Percentiles rank a stretch among this genome's conserved stretches.
These are phyloP conservation scores for Aproaerema taeniolella DNA, from an alignment of 2,888 invertebrate genomes.

Conservation along the genomic window DNA sequence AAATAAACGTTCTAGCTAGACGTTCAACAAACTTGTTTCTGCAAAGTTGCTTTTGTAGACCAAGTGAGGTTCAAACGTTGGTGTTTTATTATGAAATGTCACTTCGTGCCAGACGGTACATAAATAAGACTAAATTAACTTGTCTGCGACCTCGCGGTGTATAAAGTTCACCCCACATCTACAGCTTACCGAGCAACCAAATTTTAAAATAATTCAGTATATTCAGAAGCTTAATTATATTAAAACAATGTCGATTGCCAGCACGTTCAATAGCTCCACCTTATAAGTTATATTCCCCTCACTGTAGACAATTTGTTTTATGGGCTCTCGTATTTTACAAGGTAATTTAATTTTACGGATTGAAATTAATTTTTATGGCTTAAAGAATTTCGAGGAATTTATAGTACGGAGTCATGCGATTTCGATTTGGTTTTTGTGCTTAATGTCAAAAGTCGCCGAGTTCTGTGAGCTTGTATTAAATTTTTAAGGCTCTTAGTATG, in stretches of 20 bases:
- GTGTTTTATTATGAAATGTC: constrained; percentile 71
- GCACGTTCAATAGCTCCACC: constrained; percentile 13
- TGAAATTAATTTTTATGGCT: constrained; percentile 11
- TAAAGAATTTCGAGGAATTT: constrained; percentile 10
- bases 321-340: constrained; percentile 16
- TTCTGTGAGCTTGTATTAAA: too few relatives aligned
- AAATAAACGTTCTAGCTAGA: constrained; percentile 48
- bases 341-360: constrained; percentile 22
- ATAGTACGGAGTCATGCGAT: constrained; percentile 18
- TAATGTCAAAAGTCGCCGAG: too few relatives aligned
- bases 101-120: constrained; percentile 67
- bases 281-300: constrained; percentile 1
- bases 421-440: too few relatives aligned
- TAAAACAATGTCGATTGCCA: constrained; percentile 17
- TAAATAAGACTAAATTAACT: constrained; percentile 72
- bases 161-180: constrained; percentile 49
- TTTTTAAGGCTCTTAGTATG: too few relatives aligned
- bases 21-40: constrained; percentile 56
- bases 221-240: constrained; percentile 12
- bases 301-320: constrained; percentile 14
- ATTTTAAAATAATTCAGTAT: neutral
- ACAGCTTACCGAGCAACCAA: constrained; percentile 31
- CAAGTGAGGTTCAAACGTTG: constrained; percentile 41
- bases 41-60: constrained; percentile 38
- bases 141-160: constrained; percentile 64